Evolutionary conservation across 1,140 invertebrate species (phyloP).

Genomic region (Steinernema feltiae): DNA sequence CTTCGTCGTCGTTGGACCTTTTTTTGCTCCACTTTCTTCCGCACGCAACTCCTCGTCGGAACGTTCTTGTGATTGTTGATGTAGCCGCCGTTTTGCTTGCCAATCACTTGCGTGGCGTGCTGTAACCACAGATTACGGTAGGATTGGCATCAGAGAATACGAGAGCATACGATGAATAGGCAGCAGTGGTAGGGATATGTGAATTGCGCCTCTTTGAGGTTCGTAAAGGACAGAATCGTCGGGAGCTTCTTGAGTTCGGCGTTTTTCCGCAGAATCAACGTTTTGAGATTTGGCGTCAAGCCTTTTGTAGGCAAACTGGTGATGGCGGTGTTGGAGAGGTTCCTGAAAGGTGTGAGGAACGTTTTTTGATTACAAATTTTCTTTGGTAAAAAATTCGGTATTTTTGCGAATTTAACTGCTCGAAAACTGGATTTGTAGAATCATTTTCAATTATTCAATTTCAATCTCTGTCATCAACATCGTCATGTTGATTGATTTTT

Average conservation of each 20-base stretch:
- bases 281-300: conserved; percentile 66
- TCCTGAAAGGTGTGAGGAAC: no score
- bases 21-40: conserved; percentile 18
- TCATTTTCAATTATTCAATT: no score
- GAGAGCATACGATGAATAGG: conserved; percentile 66
- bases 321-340: conserved; percentile 71
- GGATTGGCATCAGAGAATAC: no score
- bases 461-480: no score
- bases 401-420: no score
- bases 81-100: conserved; percentile 12
- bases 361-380: no score
- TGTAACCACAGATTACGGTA: conserved; percentile 65
- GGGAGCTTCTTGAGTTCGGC: conserved; percentile 72
- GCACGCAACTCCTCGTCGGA: not conserved
- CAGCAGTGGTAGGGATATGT: conserved; percentile 84
- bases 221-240: conserved; percentile 65
- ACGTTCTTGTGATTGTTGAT: conserved; percentile 13
- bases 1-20: no score
- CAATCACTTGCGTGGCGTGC: conserved; percentile 44
- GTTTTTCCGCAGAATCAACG: conserved; percentile 69
- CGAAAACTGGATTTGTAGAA: no score
- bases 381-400: no score
- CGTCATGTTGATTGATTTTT: no score
- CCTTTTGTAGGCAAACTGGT: conserved; percentile 69
- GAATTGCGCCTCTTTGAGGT: conserved; percentile 64